phyloP scores from a whole-genome alignment of 2,113 vertebrate species.

The Rhineura floridana region DNA sequence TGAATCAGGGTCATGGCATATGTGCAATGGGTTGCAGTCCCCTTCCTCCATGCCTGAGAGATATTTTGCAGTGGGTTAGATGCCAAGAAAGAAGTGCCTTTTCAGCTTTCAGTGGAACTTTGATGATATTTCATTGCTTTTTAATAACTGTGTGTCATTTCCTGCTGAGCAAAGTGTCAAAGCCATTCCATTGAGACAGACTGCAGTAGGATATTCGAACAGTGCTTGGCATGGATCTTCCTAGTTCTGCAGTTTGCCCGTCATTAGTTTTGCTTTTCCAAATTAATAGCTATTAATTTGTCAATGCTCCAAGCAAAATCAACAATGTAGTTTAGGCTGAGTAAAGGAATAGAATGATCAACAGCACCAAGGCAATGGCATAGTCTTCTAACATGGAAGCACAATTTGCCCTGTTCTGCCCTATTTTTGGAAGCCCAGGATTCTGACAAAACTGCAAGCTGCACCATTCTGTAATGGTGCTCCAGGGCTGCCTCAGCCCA shows the following conservation, averaged over 20 bases:
- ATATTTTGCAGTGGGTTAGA: neutral
- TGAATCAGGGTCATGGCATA: neutral
- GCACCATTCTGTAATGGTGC: neutral
- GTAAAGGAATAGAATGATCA: neutral
- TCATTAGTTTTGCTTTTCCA: slow-evolving; percentile 39
- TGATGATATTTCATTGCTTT: slow-evolving; percentile 48
- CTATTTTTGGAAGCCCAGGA: neutral
- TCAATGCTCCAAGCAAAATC: slow-evolving; percentile 45
- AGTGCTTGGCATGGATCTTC: slow-evolving; percentile 32
- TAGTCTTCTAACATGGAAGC: neutral
- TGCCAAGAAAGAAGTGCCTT: neutral
- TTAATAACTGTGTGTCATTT: slow-evolving; percentile 50
- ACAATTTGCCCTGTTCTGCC: neutral
- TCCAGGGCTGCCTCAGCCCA: no score
- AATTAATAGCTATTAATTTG: slow-evolving; percentile 44
- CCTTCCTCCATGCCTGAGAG: neutral
- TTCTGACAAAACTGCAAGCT: neutral
- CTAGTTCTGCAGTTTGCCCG: slow-evolving; percentile 35
- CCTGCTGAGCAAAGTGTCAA: slow-evolving; percentile 43
- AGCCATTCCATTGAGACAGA: slow-evolving; percentile 38
- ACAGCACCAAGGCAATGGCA: neutral
- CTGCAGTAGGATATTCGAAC: slow-evolving; percentile 37
- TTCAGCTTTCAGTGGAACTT: neutral
- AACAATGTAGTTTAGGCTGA: slow-evolving; percentile 20
- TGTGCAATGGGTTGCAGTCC: neutral